phyloP scores from a whole-genome alignment of 2,888 invertebrate species.

The Biston betularia region DNA sequence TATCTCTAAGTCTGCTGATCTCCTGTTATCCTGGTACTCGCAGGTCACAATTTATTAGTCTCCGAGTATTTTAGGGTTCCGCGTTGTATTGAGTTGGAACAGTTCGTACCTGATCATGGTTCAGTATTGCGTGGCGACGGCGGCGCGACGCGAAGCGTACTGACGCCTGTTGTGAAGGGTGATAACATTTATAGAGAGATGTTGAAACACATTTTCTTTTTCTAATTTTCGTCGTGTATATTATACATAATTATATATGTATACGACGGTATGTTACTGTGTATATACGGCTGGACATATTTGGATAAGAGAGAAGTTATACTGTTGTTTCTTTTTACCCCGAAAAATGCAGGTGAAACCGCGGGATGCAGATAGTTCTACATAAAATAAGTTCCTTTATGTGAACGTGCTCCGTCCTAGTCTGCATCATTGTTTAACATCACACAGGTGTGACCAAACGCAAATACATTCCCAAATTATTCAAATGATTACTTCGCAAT shows the following conservation, averaged over 20 bases:
- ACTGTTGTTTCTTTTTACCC: background rate
- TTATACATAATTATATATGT: too few relatives aligned
- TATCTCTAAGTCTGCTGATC: background rate
- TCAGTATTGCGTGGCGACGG: constrained; percentile 53
- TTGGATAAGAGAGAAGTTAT: background rate
- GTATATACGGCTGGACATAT: background rate
- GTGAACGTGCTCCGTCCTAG: too few relatives aligned
- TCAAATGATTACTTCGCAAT: too few relatives aligned
- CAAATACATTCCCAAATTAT: too few relatives aligned
- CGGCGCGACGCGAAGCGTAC: constrained; percentile 58
- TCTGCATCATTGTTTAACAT: too few relatives aligned
- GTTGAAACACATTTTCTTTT: constrained; percentile 46
- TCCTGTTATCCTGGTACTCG: constrained; percentile 14
- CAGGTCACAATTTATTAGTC: constrained; percentile 10
- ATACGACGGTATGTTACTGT: background rate
- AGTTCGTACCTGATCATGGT: constrained; percentile 66
- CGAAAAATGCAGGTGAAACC: background rate
- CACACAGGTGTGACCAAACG: too few relatives aligned
- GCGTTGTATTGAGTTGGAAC: constrained; percentile 20
- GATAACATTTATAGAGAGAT: constrained; percentile 58
- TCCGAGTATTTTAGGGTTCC: constrained; percentile 12
- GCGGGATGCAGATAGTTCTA: too few relatives aligned
- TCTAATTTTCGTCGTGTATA: too few relatives aligned
- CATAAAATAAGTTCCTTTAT: too few relatives aligned
- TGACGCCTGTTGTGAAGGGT: constrained; percentile 67